Evolutionary conservation across 1,140 invertebrate species (phyloP).

Genomic region (Neoseiulus cucumeris): DNA sequence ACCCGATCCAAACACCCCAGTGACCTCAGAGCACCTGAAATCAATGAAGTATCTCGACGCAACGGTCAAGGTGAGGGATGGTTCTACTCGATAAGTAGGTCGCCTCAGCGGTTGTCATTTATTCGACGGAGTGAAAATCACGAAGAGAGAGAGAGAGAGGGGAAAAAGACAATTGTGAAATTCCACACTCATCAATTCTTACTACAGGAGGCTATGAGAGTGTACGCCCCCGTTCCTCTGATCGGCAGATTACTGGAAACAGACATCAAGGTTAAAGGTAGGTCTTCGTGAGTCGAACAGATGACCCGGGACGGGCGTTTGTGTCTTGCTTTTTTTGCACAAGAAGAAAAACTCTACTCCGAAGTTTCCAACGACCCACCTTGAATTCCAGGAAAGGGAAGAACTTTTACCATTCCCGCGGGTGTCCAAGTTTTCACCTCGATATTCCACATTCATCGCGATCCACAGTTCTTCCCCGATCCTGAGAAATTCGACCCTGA

Average conservation of each 20-base stretch:
- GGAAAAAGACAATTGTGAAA: neutral
- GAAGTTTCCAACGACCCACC: neutral
- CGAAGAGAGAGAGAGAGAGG: too few species aligned
- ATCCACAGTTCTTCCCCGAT: conserved; percentile 45
- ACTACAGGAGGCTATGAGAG: conserved; percentile 40
- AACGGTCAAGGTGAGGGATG: neutral
- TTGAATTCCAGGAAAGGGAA: neutral
- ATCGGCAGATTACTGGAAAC: conserved; percentile 34
- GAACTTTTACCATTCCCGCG: neutral
- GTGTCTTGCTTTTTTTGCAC: neutral
- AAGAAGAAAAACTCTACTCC: too few species aligned
- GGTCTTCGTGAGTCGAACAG: neutral
- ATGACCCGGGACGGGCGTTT: neutral
- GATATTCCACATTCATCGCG: conserved; percentile 37
- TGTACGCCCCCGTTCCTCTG: conserved; percentile 40
- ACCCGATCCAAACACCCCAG: neutral
- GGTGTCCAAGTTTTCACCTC: neutral
- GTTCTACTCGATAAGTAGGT: neutral
- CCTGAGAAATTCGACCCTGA: conserved; percentile 58
- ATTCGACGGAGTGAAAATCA: too few species aligned
- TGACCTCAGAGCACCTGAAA: neutral
- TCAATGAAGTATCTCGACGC: neutral
- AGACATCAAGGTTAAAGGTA: conserved; percentile 21
- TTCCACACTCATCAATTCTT: neutral
- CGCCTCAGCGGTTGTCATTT: too few species aligned